phyloP scores from a whole-genome alignment of 2,113 vertebrate species.

The Azemiops feae region DNA sequence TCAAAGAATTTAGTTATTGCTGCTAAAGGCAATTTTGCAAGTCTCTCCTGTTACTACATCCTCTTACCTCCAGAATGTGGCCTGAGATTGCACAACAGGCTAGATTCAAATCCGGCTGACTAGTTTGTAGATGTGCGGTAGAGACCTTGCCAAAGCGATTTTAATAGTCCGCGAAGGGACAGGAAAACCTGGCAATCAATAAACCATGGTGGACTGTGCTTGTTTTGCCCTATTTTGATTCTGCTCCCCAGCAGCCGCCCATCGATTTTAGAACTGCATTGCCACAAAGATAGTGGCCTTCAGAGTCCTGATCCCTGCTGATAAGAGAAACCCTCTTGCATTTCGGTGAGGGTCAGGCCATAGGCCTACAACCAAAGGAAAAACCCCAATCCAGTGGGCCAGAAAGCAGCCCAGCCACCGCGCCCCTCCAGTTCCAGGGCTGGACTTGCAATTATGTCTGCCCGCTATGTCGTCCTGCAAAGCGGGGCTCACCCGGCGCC shows the following conservation, averaged over 20 bases:
- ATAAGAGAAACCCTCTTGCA: neutral
- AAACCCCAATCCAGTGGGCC: neutral
- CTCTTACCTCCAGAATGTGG: neutral
- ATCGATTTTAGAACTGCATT: fast-evolving
- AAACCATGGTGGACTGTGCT: neutral
- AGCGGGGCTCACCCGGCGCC: neutral
- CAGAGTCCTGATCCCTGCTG: neutral
- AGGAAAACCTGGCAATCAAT: neutral
- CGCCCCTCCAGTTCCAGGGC: neutral
- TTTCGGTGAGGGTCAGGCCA: neutral
- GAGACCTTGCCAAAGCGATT: neutral
- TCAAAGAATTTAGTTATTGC: neutral
- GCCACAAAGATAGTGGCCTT: neutral
- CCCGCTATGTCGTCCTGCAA: neutral
- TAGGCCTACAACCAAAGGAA: neutral
- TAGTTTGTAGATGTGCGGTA: neutral
- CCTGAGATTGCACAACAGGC: neutral
- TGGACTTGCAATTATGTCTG: fast-evolving
- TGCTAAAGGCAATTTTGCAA: neutral
- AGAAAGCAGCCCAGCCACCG: neutral
- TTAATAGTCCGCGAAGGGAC: neutral
- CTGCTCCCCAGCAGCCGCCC: neutral
- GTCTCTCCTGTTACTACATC: neutral
- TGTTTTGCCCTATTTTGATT: too few species aligned
- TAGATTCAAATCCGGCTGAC: too few species aligned